Conservation (phyloP, 1,140 invertebrate species). For the Orchesella cincta region DNA sequence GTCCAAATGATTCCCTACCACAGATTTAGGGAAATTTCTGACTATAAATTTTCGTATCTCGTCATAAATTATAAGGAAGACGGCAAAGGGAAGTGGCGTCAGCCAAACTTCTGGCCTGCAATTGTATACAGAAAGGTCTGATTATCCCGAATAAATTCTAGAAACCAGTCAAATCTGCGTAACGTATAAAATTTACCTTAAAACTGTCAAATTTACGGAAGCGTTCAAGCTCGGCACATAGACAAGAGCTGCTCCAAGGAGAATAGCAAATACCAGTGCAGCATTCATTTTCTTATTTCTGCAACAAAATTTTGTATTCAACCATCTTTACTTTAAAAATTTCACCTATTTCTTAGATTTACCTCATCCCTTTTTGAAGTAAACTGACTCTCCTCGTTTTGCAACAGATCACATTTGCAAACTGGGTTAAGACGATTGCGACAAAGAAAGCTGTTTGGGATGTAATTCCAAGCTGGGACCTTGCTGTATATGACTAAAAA, state of each 20-base stretch:
- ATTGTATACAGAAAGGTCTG: not conserved
- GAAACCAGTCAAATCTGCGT: not conserved
- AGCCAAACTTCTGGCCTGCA: constrained; percentile 13
- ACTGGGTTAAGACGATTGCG: constrained; percentile 2
- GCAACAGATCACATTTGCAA: not conserved
- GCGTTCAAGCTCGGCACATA: constrained; percentile 40
- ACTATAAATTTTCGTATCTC: constrained; percentile 20
- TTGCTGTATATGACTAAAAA: constrained; percentile 27
- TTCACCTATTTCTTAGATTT: constrained; percentile 25
- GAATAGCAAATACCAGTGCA: constrained; percentile 29
- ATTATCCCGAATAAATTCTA: not conserved
- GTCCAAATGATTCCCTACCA: constrained; percentile 5
- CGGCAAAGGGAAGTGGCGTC: constrained; percentile 7
- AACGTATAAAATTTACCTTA: constrained; percentile 32
- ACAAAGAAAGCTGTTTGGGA: not conserved
- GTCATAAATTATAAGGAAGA: constrained; percentile 21
- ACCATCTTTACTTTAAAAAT: constrained; percentile 7
- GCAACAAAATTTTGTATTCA: constrained; percentile 53
- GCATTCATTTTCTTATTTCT: constrained; percentile 49
- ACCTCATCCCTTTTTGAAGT: not conserved
- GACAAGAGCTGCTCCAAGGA: constrained; percentile 35
- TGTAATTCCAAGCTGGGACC: constrained; percentile 17
- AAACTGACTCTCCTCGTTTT: constrained; percentile 13
- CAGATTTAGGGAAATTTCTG: constrained; percentile 22
- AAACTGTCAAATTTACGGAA: constrained; percentile 38